These are phyloP conservation scores for Pelvicachromis taeniatus DNA, from an alignment of 2,113 vertebrate species.

Conservation along the genomic window DNA sequence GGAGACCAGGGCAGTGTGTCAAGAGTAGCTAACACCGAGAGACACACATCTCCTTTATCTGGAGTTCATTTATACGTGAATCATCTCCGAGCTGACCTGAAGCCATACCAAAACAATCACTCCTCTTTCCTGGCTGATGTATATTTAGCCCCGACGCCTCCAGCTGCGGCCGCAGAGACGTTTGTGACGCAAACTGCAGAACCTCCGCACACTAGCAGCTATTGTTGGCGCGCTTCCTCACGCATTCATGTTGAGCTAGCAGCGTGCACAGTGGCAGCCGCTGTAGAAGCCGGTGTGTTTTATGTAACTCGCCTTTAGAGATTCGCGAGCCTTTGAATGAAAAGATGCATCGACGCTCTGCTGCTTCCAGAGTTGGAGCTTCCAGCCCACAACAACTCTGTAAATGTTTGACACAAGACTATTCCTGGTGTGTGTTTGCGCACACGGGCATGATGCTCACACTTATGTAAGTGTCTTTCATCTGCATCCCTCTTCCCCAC, in stretches of 20 bases:
- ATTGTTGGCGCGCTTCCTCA: neutral
- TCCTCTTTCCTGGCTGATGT: neutral
- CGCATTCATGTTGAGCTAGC: neutral
- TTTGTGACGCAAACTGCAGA: slow-evolving; percentile 2
- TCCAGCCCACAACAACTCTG: slow-evolving; percentile 29
- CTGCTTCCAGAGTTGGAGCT: slow-evolving; percentile 9
- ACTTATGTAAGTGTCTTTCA: slow-evolving; percentile 45
- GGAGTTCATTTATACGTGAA: neutral
- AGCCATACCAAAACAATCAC: neutral
- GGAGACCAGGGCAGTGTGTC: neutral
- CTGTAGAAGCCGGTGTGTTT: neutral
- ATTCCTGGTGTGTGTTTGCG: slow-evolving; percentile 27
- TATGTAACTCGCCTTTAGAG: neutral
- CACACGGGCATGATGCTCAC: neutral
- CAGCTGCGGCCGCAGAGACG: neutral
- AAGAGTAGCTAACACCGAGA: neutral
- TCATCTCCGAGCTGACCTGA: neutral
- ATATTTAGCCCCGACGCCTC: neutral
- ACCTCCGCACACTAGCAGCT: neutral
- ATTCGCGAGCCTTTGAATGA: slow-evolving; percentile 9
- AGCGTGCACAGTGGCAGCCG: neutral
- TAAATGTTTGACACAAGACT: slow-evolving; percentile 24
- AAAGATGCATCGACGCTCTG: neutral
- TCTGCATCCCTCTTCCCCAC: slow-evolving; percentile 4
- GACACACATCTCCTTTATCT: neutral